Conservation (phyloP, 2,888 invertebrate species). For the Drosophila falleni region DNA sequence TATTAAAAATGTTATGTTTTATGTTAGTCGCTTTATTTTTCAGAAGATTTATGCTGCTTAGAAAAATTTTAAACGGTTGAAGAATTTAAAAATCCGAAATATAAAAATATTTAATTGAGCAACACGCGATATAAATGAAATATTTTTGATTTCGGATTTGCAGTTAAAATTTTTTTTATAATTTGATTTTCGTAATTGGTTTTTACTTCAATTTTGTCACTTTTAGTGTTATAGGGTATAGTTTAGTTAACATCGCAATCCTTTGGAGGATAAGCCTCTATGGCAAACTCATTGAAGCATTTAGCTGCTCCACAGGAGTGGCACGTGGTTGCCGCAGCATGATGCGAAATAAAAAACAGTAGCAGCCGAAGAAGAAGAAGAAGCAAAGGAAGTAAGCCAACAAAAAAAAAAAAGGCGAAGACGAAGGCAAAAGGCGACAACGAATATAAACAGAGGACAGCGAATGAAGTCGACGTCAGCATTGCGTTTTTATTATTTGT, state of each 20-base stretch:
- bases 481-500: slow-evolving; percentile 54
- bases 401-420: background rate
- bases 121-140: no score
- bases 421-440: slow-evolving; percentile 2
- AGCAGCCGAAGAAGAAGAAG: background rate
- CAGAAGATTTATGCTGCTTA: no score
- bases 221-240: background rate
- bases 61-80: no score
- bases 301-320: slow-evolving; percentile 21
- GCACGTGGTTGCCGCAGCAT: slow-evolving; percentile 48
- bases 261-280: background rate
- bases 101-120: no score
- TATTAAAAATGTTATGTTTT: no score
- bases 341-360: slow-evolving; percentile 24
- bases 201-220: no score
- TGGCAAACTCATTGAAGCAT: slow-evolving; percentile 6
- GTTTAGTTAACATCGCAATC: background rate
- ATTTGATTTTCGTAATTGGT: no score
- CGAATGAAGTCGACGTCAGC: slow-evolving; percentile 14
- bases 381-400: background rate
- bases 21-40: no score
- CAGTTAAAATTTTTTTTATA: no score
- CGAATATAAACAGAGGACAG: background rate
- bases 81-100: no score
- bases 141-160: no score